Conservation (phyloP, 2,888 invertebrate genomes). For the Phasia obesa region DNA sequence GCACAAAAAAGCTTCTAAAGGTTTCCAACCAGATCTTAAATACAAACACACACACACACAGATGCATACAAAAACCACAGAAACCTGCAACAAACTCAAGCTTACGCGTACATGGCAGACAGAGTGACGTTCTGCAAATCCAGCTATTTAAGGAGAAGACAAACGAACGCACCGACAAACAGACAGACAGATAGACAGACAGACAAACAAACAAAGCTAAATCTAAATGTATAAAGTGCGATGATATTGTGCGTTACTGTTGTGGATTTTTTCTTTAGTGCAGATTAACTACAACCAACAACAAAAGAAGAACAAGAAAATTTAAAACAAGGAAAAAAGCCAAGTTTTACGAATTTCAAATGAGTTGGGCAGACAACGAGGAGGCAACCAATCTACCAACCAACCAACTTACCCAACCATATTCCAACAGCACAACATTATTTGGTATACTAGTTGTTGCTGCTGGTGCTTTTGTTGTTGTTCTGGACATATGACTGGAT, state of each 20-base stretch:
- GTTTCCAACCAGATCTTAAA: slow-evolving; percentile 36
- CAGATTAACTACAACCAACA: slow-evolving; percentile 76
- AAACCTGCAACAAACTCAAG: slow-evolving; percentile 25
- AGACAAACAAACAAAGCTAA: slow-evolving; percentile 7
- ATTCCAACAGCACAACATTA: slow-evolving; percentile 21
- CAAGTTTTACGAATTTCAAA: slow-evolving; percentile 79
- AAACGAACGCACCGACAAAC: neutral
- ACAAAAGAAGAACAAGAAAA: slow-evolving; percentile 73
- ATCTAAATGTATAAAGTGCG: slow-evolving; percentile 53
- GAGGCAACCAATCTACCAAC: slow-evolving; percentile 58
- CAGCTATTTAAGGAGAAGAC: slow-evolving; percentile 62
- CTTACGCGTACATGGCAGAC: slow-evolving; percentile 73
- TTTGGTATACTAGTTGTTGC: slow-evolving; percentile 5
- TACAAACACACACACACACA: neutral
- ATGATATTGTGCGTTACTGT: slow-evolving; percentile 26
- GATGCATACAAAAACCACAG: neutral
- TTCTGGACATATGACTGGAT: slow-evolving; percentile 55
- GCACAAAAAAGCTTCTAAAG: slow-evolving; percentile 33
- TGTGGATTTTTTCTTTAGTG: slow-evolving; percentile 30
- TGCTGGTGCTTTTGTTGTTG: slow-evolving; percentile 10
- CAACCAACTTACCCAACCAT: slow-evolving; percentile 4
- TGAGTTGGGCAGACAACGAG: slow-evolving; percentile 75
- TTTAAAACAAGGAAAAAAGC: neutral
- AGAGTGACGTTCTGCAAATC: slow-evolving; percentile 75
- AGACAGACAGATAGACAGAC: neutral